A percentile compares a stretch with the other conserved stretches of the same genome.
Evolutionary conservation across 2,797 vertebrate genomes (phyloP).

Genomic region (Platalea minor): DNA sequence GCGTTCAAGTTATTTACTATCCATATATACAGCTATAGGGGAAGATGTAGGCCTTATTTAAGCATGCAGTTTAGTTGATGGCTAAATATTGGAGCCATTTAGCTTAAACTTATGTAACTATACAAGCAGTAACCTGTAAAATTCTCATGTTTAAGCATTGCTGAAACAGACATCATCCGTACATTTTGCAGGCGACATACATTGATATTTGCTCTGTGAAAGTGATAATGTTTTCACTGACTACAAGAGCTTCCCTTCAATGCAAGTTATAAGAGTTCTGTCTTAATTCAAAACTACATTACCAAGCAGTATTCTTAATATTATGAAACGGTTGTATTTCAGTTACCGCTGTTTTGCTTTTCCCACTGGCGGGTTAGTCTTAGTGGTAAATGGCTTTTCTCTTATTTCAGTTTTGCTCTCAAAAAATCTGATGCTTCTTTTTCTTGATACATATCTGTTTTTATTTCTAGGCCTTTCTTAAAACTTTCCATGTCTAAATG

Average conservation of each 20-base stretch:
- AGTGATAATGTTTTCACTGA: neutral
- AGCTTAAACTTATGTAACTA: neutral
- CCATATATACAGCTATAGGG: neutral
- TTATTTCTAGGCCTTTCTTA: conserved; percentile 68
- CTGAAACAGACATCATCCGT: accelerated
- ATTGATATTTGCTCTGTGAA: neutral
- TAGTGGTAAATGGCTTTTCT: neutral
- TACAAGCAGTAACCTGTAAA: neutral
- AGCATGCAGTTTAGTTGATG: neutral
- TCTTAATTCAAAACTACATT: neutral
- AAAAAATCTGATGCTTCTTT: neutral
- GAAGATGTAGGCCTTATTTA: neutral
- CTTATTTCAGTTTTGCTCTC: neutral
- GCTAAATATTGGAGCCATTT: neutral
- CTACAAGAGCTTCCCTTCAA: neutral
- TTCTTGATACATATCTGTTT: neutral
- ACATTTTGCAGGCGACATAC: accelerated
- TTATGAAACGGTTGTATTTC: neutral
- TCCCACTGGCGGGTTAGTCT: neutral
- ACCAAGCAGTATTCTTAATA: neutral
- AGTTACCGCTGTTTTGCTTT: neutral
- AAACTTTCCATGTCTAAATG: conserved; percentile 80
- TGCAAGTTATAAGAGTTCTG: neutral
- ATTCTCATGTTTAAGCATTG: neutral
- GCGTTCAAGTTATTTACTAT: neutral